Conservation (phyloP, 2,797 vertebrate species). For the Loris lydekkerianus region DNA sequence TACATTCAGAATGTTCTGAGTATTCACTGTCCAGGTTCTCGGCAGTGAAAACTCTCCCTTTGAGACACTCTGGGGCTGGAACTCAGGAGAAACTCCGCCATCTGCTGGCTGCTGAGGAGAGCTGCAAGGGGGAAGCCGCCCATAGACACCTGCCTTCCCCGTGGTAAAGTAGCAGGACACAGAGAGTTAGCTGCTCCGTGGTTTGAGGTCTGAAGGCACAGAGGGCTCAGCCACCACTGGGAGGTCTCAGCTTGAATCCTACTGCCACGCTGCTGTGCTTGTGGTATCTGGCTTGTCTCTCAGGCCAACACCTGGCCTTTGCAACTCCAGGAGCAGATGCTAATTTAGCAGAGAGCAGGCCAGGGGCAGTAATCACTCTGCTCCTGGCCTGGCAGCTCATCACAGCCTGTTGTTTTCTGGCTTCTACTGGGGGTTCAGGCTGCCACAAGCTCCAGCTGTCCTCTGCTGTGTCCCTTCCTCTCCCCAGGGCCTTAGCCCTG, state of each 20-base stretch:
- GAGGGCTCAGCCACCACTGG: not conserved
- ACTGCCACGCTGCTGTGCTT: fast-evolving
- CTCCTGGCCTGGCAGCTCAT: conserved; percentile 26
- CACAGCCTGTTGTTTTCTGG: conserved; percentile 69
- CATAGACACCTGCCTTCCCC: fast-evolving
- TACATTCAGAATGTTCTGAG: conserved; percentile 62
- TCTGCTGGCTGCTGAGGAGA: conserved; percentile 84
- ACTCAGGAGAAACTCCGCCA: conserved; percentile 84
- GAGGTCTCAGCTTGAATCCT: not conserved
- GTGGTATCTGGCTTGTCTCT: not conserved
- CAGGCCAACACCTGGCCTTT: not conserved
- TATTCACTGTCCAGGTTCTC: not conserved
- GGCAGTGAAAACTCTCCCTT: fast-evolving
- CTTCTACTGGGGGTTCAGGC: not conserved
- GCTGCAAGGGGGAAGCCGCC: conserved; percentile 5
- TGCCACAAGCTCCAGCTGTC: not conserved
- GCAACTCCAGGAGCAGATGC: not conserved
- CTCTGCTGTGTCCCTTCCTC: not conserved
- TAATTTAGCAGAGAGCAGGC: not conserved
- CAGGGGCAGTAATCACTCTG: not conserved
- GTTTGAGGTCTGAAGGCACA: not conserved
- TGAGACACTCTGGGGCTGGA: not conserved
- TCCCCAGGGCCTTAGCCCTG: not conserved
- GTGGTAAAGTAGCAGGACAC: fast-evolving
- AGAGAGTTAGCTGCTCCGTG: not conserved